Evolutionary conservation across 2,797 vertebrate genomes (phyloP).

Genomic region (Diceros bicornis): DNA sequence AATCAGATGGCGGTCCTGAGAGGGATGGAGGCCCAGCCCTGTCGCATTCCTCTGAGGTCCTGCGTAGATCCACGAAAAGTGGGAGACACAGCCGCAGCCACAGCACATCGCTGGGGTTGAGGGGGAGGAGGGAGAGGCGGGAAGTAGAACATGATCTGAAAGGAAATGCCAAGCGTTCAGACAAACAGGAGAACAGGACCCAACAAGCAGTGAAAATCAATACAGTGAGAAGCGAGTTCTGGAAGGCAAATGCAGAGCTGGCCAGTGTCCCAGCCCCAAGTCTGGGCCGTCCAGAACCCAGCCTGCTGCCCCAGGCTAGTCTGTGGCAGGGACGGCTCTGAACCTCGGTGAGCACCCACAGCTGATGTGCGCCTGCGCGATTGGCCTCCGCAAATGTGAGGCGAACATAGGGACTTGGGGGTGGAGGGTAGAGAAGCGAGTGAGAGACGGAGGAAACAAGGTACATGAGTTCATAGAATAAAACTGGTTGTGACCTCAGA

Average conservation of each 20-base stretch:
- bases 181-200: not conserved
- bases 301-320: not conserved
- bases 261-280: not conserved
- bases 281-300: not conserved
- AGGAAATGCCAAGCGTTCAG: not conserved
- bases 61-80: not conserved
- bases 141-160: not conserved
- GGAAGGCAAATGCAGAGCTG: not conserved
- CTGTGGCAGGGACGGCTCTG: not conserved
- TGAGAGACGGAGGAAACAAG: not conserved
- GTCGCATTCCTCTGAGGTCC: not conserved
- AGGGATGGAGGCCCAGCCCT: not conserved
- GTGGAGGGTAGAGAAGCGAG: not conserved
- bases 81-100: not conserved
- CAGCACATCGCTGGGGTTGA: fast-evolving
- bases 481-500: not conserved
- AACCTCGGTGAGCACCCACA: not conserved
- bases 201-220: not conserved
- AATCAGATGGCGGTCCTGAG: not conserved
- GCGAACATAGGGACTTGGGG: not conserved
- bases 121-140: no score
- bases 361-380: not conserved
- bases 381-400: not conserved
- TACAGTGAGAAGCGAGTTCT: no score
- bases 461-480: no score